A percentile compares a stretch with the other conserved stretches of the same genome.
Evolutionary conservation across 1,140 invertebrate genomes (phyloP).

Genomic region (Linepithema humile): DNA sequence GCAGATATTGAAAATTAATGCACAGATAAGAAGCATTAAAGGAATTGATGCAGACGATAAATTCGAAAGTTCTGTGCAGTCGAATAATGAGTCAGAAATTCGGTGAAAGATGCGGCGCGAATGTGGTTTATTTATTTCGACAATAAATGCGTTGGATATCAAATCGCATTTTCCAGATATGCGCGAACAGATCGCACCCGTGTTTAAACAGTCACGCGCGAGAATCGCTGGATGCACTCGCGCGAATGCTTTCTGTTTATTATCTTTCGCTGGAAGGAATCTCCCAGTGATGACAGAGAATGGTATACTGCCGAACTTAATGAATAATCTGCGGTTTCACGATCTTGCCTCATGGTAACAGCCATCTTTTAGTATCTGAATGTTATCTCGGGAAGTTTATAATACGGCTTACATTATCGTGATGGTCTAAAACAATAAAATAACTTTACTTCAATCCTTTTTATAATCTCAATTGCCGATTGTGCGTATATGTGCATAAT

Average conservation of each 20-base stretch:
- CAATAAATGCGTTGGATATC: constrained; percentile 11
- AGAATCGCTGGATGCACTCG: constrained; percentile 60
- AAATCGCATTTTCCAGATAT: constrained; percentile 48
- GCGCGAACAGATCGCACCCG: constrained; percentile 10
- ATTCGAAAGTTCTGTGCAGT: not conserved
- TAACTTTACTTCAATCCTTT: not conserved
- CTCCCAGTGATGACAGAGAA: constrained; percentile 65
- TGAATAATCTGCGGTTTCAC: constrained; percentile 69
- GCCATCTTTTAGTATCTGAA: constrained; percentile 54
- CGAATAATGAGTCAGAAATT: not conserved
- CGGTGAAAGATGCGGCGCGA: not conserved
- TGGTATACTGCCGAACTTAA: constrained; percentile 67
- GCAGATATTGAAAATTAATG: not conserved
- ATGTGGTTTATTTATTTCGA: not conserved
- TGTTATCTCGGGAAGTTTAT: constrained; percentile 31
- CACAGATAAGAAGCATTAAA: no score
- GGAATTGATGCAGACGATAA: no score
- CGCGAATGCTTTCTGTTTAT: constrained; percentile 58
- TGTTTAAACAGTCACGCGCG: constrained; percentile 52
- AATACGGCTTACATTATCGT: not conserved
- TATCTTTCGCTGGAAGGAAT: constrained; percentile 66
- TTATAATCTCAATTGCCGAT: not conserved
- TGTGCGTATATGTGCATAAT: not conserved
- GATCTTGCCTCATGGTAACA: constrained; percentile 51
- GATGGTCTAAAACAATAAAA: not conserved